These are phyloP conservation scores for Drosophila mauritiana DNA, from an alignment of 1,140 invertebrate species.

Conservation along the genomic window DNA sequence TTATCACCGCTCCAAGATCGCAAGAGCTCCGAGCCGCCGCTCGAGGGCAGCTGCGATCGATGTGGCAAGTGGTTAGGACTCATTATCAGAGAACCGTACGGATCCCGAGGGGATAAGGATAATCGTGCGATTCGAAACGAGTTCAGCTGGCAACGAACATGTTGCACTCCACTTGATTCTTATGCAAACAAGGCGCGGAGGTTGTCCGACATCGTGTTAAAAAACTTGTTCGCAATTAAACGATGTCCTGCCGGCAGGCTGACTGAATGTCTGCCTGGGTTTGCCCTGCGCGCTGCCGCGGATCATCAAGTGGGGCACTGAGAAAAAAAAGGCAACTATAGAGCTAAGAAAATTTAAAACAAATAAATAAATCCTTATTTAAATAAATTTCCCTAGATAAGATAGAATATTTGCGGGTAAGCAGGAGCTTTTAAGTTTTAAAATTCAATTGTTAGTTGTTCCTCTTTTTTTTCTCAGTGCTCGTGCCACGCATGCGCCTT, in stretches of 20 bases:
- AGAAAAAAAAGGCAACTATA: not conserved
- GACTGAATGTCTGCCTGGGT: constrained; percentile 69
- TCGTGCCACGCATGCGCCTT: constrained; percentile 47
- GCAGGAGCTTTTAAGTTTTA: too few relatives aligned
- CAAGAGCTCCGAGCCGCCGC: constrained; percentile 23
- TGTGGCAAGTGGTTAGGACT: constrained; percentile 78
- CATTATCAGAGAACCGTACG: constrained; percentile 59
- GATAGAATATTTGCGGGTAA: too few relatives aligned
- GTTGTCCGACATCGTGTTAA: constrained; percentile 84
- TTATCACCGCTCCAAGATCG: constrained; percentile 72
- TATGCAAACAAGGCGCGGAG: constrained; percentile 73
- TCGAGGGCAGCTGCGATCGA: constrained; percentile 74
- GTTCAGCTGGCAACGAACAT: constrained; percentile 60
- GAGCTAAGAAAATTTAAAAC: not conserved
- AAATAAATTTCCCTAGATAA: too few relatives aligned
- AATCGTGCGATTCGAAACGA: constrained; percentile 54
- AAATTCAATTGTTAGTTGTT: too few relatives aligned
- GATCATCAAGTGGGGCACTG: constrained; percentile 17
- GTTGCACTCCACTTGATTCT: constrained; percentile 59
- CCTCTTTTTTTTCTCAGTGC: constrained; percentile 1
- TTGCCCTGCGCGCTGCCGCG: constrained; percentile 12
- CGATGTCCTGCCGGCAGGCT: constrained; percentile 83
- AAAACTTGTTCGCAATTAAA: constrained; percentile 85
- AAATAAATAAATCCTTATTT: too few relatives aligned
- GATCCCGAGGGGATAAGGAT: constrained; percentile 51